Percentiles rank a stretch among this genome's conserved stretches.
Conservation (phyloP, 2,888 invertebrate species). For the Aporophyla nigra region DNA sequence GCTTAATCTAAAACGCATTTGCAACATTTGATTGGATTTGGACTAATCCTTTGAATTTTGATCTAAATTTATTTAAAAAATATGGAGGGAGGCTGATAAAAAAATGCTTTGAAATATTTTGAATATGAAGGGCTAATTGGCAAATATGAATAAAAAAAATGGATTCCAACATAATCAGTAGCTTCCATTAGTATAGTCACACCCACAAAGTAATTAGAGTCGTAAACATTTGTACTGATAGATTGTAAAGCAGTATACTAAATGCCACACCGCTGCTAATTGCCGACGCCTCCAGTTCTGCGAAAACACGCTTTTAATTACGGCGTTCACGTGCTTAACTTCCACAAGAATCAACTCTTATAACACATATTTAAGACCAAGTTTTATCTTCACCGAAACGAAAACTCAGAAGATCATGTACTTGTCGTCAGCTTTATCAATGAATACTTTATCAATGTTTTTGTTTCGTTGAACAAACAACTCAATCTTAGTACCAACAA, state of each 20-base stretch:
- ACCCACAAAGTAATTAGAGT: constrained; percentile 22
- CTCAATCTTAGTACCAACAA: constrained; percentile 54
- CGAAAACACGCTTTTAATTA: constrained; percentile 69
- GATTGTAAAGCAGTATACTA: constrained; percentile 48
- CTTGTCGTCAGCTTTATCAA: constrained; percentile 44
- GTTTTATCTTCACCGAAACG: constrained; percentile 35
- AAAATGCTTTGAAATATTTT: neutral
- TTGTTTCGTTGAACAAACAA: constrained; percentile 46
- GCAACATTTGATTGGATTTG: neutral
- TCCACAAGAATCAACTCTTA: constrained; percentile 62
- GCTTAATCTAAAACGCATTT: neutral
- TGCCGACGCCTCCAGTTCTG: constrained; percentile 53
- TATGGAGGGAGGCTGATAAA: neutral
- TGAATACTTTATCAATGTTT: constrained; percentile 33
- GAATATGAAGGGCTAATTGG: neutral
- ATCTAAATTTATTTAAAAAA: neutral
- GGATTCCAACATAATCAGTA: constrained; percentile 1
- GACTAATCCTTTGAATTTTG: neutral
- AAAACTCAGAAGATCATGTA: constrained; percentile 31
- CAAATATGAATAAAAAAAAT: neutral
- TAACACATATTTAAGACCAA: constrained; percentile 63
- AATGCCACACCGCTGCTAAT: constrained; percentile 63
- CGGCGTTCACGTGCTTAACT: constrained; percentile 76
- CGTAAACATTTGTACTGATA: constrained; percentile 50
- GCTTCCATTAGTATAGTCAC: constrained; percentile 1